phyloP scores from a whole-genome alignment of 2,797 vertebrate genomes.

The Alauda arvensis region DNA sequence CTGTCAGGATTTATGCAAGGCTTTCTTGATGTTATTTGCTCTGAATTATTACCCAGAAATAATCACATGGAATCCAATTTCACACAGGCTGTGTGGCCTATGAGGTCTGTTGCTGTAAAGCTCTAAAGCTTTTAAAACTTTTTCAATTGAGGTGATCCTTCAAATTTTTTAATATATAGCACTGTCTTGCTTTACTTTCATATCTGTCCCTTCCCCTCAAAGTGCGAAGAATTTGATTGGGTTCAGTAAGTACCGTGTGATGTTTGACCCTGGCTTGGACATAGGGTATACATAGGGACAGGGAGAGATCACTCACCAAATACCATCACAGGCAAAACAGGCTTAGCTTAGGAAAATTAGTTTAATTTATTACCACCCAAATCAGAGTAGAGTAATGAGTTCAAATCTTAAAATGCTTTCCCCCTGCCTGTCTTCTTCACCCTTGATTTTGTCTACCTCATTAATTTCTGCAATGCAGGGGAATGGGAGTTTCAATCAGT shows the following conservation, averaged over 20 bases:
- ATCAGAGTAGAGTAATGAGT: not conserved
- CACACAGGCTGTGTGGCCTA: slow-evolving; percentile 67
- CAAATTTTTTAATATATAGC: not conserved
- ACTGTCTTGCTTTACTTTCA: not conserved
- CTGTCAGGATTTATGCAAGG: slow-evolving; percentile 70
- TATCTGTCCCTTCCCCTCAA: not conserved
- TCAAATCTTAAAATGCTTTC: not conserved
- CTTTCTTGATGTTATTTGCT: slow-evolving; percentile 76
- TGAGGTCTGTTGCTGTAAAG: slow-evolving; percentile 54
- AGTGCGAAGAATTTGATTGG: not conserved
- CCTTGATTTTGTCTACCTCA: not conserved
- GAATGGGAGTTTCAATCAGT: not conserved
- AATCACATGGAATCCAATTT: slow-evolving; percentile 77
- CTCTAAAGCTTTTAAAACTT: slow-evolving; percentile 53
- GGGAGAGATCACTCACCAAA: not conserved
- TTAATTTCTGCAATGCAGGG: not conserved
- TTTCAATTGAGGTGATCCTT: slow-evolving; percentile 58
- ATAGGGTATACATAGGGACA: not conserved
- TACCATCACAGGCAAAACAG: not conserved
- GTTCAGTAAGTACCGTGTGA: not conserved
- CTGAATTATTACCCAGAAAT: slow-evolving; percentile 76
- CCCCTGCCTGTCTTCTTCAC: too few relatives aligned
- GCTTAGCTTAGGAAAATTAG: not conserved
- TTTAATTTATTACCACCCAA: not conserved
- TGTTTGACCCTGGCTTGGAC: not conserved